These are phyloP conservation scores for Antennarius striatus DNA, from an alignment of 2,113 vertebrate genomes.

Conservation along the genomic window DNA sequence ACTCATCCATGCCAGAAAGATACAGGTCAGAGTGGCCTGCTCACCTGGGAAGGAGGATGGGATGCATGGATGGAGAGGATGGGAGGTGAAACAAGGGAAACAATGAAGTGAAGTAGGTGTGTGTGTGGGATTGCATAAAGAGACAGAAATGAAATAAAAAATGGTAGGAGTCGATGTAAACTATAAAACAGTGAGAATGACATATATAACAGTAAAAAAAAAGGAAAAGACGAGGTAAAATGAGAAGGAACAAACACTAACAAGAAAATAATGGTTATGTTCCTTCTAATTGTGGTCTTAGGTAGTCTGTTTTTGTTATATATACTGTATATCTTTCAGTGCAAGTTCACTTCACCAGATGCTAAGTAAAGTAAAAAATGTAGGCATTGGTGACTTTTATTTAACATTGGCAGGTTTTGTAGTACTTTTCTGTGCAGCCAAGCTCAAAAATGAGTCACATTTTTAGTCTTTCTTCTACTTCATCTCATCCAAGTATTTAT, in stretches of 20 bases:
- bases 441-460: no score
- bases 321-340: no score
- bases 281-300: conserved; percentile 21
- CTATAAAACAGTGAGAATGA: no score
- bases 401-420: no score
- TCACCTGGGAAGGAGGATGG: conserved; percentile 53
- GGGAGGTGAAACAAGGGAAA: conserved; percentile 31
- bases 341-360: no score
- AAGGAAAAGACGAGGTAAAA: conserved; percentile 15
- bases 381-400: no score
- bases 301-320: conserved; percentile 3
- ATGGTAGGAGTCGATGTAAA: background rate
- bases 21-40: conserved; percentile 75
- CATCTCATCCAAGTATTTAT: no score
- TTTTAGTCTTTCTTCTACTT: no score
- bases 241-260: conserved; percentile 41
- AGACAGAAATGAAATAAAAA: background rate
- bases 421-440: no score
- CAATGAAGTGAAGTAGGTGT: background rate
- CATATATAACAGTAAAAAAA: background rate
- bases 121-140: conserved; percentile 35
- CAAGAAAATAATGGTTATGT: conserved; percentile 49
- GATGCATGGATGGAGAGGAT: conserved; percentile 49
- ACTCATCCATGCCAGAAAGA: conserved; percentile 74
- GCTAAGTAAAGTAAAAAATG: no score